These are phyloP conservation scores for Volucella inflata DNA, from an alignment of 2,888 invertebrate genomes.

Conservation along the genomic window DNA sequence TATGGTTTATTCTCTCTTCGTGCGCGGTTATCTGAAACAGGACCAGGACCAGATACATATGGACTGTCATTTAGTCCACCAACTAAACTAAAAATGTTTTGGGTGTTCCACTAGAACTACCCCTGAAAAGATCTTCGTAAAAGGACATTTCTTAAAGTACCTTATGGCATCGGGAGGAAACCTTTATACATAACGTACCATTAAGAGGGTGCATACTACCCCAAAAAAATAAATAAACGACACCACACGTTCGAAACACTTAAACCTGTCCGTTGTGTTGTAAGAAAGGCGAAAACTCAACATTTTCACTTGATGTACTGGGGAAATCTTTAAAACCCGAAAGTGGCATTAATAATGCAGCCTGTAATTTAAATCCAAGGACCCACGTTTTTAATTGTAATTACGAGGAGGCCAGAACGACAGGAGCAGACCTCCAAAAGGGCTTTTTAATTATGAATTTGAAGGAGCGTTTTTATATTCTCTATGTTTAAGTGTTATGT, in stretches of 20 bases:
- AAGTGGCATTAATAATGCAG: conserved; percentile 10
- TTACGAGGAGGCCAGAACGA: conserved; percentile 12
- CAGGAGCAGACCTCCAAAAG: conserved; percentile 7
- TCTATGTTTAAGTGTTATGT: conserved; percentile 21
- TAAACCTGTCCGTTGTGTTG: neutral
- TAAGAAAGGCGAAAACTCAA: neutral
- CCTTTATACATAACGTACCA: neutral
- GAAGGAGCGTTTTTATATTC: conserved; percentile 30
- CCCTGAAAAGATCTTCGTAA: neutral
- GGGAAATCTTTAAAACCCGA: neutral
- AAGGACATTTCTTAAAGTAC: neutral
- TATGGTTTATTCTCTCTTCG: conserved; percentile 14
- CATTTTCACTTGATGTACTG: neutral
- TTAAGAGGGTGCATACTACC: neutral
- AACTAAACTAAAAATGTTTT: no score
- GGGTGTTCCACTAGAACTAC: neutral
- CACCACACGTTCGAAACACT: neutral
- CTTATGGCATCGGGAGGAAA: neutral
- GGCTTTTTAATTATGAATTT: conserved; percentile 51
- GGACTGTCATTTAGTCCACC: no score
- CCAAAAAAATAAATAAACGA: neutral
- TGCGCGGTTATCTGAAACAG: neutral
- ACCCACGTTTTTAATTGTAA: conserved; percentile 28
- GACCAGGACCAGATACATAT: neutral
- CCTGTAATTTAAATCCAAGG: conserved; percentile 15